phyloP scores from a whole-genome alignment of 2,797 vertebrate genomes.

The Onychomys arenicola region DNA sequence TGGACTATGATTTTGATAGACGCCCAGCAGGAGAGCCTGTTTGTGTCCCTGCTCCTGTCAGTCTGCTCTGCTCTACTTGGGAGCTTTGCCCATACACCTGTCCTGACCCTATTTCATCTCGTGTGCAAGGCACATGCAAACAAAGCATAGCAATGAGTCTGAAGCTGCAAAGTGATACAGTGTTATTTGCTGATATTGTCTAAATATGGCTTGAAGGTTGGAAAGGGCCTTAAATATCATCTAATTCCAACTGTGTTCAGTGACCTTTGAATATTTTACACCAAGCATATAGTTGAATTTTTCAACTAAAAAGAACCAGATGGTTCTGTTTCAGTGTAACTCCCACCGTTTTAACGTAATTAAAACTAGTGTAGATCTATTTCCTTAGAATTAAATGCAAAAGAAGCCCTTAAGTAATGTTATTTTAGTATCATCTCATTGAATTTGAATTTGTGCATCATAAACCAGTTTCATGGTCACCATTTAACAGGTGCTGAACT shows the following conservation, averaged over 20 bases:
- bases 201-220: constrained; percentile 13
- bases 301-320: constrained; percentile 16
- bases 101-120: background rate
- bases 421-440: background rate
- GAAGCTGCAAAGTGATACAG: background rate
- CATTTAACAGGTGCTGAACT: constrained; percentile 22
- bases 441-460: background rate
- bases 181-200: constrained; percentile 40
- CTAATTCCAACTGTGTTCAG: background rate
- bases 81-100: background rate
- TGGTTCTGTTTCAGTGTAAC: background rate
- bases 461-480: constrained; percentile 6
- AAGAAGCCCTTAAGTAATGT: background rate
- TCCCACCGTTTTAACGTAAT: constrained; percentile 17
- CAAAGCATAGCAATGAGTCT: background rate
- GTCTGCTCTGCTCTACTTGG: background rate
- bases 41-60: background rate
- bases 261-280: background rate
- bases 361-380: constrained; percentile 19
- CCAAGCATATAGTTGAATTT: background rate
- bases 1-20: background rate
- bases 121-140: background rate
- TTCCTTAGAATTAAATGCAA: background rate
- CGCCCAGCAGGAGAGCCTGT: background rate
- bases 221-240: background rate